A percentile compares a stretch with the other conserved stretches of the same genome.
Evolutionary conservation across 2,113 vertebrate species (phyloP).

Genomic region (Columba janthina): DNA sequence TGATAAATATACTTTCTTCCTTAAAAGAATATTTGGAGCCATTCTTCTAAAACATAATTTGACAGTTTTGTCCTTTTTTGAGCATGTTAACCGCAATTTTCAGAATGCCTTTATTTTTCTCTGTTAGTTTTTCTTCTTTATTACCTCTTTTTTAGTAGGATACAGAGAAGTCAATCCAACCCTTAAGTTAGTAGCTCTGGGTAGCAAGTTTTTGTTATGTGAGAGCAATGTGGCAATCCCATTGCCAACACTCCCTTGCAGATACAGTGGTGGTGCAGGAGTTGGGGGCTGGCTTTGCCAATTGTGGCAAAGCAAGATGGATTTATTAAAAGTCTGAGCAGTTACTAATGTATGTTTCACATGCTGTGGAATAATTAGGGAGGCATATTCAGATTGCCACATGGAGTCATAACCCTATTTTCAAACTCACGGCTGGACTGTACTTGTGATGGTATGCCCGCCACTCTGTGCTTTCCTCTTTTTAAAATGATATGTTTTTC

Average conservation of each 20-base stretch:
- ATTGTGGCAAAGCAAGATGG: neutral
- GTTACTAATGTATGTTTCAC: neutral
- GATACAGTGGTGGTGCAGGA: neutral
- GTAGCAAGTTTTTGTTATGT: neutral
- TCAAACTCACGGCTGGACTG: accelerated
- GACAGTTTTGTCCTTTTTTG: neutral
- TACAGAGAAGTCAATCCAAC: neutral
- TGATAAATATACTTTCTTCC: neutral
- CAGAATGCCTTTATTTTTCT: neutral
- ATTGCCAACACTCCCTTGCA: accelerated
- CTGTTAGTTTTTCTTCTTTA: neutral
- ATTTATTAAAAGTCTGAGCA: neutral
- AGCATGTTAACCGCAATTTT: neutral
- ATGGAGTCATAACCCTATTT: neutral
- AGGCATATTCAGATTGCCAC: neutral
- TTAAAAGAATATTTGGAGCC: neutral
- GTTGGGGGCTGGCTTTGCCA: accelerated
- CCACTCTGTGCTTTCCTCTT: neutral
- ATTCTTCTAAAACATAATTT: neutral
- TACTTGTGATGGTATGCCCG: accelerated
- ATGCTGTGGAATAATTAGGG: neutral
- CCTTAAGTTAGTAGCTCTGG: neutral
- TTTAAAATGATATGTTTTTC: neutral
- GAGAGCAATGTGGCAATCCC: neutral
- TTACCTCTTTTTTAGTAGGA: neutral